These are phyloP conservation scores for Torymus auratus DNA, from an alignment of 2,888 invertebrate species.

Conservation along the genomic window DNA sequence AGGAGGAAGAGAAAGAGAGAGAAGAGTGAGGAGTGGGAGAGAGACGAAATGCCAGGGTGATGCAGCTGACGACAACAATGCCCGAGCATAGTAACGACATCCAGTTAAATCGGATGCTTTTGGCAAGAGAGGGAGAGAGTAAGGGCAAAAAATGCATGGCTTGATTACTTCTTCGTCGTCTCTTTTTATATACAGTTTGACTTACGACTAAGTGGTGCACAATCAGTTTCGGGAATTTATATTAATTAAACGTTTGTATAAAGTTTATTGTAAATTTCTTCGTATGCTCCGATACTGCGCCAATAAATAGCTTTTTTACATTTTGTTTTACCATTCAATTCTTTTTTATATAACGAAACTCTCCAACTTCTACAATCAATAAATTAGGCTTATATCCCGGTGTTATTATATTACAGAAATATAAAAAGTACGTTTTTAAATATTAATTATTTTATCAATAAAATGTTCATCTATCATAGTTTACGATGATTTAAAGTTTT, in stretches of 20 bases:
- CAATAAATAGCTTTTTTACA: too few relatives aligned
- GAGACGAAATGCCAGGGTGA: slow-evolving; percentile 62
- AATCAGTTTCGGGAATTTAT: neutral
- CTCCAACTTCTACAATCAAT: too few relatives aligned
- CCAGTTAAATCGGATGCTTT: slow-evolving; percentile 70
- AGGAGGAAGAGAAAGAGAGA: slow-evolving; percentile 47
- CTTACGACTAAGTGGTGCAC: slow-evolving; percentile 1
- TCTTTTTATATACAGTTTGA: slow-evolving; percentile 6
- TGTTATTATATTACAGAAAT: too few relatives aligned
- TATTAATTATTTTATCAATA: too few relatives aligned
- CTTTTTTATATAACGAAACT: too few relatives aligned
- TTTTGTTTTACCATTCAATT: too few relatives aligned
- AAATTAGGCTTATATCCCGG: too few relatives aligned
- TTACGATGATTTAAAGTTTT: too few relatives aligned
- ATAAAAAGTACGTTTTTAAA: too few relatives aligned
- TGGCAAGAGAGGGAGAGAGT: neutral
- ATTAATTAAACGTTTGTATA: neutral
- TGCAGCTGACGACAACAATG: slow-evolving; percentile 70
- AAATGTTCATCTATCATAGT: too few relatives aligned
- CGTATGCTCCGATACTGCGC: neutral
- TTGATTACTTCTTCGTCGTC: slow-evolving; percentile 32
- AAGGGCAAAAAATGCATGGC: slow-evolving; percentile 37
- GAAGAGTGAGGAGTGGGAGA: slow-evolving; percentile 42
- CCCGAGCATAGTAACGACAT: slow-evolving; percentile 73
- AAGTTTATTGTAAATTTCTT: neutral